A percentile compares a stretch with the other conserved stretches of the same genome.
Conservation (phyloP, 1,140 invertebrate species). For the Diorhabda elongata region DNA sequence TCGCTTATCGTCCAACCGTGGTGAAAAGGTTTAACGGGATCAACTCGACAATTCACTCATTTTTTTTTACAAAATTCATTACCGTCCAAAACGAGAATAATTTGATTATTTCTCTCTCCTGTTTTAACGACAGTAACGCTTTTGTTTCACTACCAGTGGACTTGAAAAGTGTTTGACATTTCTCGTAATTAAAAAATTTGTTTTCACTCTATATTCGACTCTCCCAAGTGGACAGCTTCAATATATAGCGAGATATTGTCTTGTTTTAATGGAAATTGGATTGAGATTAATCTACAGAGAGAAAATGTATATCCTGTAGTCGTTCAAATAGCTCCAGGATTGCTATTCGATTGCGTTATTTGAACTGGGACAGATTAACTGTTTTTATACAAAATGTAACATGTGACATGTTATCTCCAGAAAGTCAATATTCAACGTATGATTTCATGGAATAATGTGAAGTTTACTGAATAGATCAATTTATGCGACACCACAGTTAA, state of each 20-base stretch:
- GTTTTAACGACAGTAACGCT: not conserved
- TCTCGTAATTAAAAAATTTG: not conserved
- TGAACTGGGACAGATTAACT: too few species aligned
- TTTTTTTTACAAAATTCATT: constrained; percentile 1
- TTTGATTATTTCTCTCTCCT: constrained; percentile 1
- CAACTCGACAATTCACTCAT: not conserved
- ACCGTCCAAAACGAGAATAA: constrained; percentile 2
- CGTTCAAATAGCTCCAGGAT: too few species aligned
- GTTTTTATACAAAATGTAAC: too few species aligned
- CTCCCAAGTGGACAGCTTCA: not conserved
- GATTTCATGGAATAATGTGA: too few species aligned
- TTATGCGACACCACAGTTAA: too few species aligned
- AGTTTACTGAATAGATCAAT: too few species aligned
- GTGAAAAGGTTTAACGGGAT: not conserved
- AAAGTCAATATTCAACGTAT: too few species aligned
- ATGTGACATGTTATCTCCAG: too few species aligned
- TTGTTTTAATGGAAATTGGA: not conserved
- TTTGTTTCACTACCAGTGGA: not conserved
- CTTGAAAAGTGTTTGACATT: not conserved
- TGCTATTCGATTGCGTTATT: too few species aligned
- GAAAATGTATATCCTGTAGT: not conserved
- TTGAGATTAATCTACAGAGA: not conserved
- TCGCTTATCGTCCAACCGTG: not conserved
- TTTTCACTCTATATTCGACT: not conserved
- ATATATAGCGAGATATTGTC: not conserved